A percentile compares a stretch with the other conserved stretches of the same genome.
Evolutionary conservation across 1,140 invertebrate genomes (phyloP).

Genomic region (Galendromus occidentalis): DNA sequence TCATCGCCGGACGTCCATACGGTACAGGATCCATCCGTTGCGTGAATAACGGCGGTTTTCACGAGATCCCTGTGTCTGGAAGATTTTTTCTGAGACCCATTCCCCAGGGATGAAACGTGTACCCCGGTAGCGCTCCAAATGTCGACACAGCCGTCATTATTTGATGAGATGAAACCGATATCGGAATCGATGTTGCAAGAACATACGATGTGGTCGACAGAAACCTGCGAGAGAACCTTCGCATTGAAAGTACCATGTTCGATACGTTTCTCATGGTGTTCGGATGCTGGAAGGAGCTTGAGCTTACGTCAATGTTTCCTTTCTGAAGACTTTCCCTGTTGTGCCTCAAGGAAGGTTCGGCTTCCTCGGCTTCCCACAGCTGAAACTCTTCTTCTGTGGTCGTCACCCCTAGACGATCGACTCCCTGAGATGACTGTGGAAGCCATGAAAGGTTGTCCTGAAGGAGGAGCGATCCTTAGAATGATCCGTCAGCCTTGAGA

Average conservation of each 20-base stretch:
- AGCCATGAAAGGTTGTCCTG: not conserved
- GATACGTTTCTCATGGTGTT: too few relatives aligned
- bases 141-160: not conserved
- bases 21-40: not conserved
- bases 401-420: not conserved
- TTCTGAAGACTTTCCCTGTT: not conserved
- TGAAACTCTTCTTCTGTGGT: not conserved
- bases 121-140: not conserved
- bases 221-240: too few relatives aligned
- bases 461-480: not conserved
- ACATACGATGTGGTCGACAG: too few relatives aligned
- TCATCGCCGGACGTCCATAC: not conserved
- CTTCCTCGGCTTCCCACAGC: constrained; percentile 2
- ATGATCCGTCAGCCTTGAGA: not conserved
- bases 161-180: not conserved
- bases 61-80: too few relatives aligned
- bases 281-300: too few relatives aligned
- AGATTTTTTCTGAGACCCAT: too few relatives aligned
- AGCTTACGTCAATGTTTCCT: not conserved
- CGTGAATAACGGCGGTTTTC: too few relatives aligned
- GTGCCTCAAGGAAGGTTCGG: not conserved
- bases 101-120: not conserved
- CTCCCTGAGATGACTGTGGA: too few relatives aligned
- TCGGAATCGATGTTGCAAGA: too few relatives aligned
- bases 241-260: too few relatives aligned